Evolutionary conservation across 2,113 vertebrate species (phyloP), one percentile per base, ranked within the genome.

Genomic region (Carlito syrichta): DNA sequence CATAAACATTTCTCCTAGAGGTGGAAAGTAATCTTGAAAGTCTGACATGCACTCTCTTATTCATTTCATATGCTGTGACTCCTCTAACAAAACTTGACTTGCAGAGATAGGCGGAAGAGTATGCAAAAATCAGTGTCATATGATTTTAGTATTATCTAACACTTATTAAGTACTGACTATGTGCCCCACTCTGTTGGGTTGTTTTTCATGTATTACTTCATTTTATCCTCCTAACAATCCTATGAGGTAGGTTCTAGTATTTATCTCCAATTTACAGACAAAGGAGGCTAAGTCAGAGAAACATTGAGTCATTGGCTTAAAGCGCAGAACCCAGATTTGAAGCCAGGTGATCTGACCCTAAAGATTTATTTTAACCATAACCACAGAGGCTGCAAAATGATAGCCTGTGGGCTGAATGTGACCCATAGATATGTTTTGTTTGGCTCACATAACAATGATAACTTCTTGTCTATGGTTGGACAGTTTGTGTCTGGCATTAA

Each of bases 361-460:
- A 32, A 89, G 79, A 45, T 95, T 48, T 86, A 23, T 66, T 94
- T 68, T 62, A 92, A 94, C 60, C 38, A 89, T n/a, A 81, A 43
- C 14, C 32, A 17, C 38, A 86, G 38, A 93, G 5, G 23, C 20
- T 73, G 27, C 43, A 93, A 84, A 95, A 76, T 76, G 50, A 68
- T 48, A 96, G 45, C 32, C 56, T 71, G 5, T 3, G 48, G 11
- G 43, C 83, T 69, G 56, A 76, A 7, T 25, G 22, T 52, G 82
- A 25, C 38, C 63, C 50, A 69, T 27, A 68, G 62, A 48, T 60
- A 54, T 30, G 58, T 38, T 71, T 83, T 56, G 19, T 48, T 74
- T 56, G 58, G 52, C 35, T 84, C 56, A 13, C 8, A 50, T 38
- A 78, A 30, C 30, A 71, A 2, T 30, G 48, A 63, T 83, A 81